Base-by-base conservation (phyloP, 2,113 vertebrate species). In the Nestor notabilis region DNA sequence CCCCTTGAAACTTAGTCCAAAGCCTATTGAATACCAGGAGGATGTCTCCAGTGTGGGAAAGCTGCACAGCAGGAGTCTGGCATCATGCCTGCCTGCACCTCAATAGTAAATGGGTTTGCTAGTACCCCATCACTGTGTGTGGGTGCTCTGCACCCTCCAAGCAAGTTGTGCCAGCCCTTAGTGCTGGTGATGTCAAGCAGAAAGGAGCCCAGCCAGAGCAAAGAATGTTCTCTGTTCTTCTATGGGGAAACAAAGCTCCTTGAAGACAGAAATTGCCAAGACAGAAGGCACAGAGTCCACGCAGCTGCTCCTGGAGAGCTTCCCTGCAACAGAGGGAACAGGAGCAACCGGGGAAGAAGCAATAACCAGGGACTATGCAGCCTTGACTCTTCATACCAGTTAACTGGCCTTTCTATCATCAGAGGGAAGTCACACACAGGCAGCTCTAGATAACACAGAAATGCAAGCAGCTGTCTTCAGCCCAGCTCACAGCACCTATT, bases 111-210 rank as follows among this genome's bases (percentile, higher is more conserved):
- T 9, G 24, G 20, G 16, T 58, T 80, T 87, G 56, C 24, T 21
- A 2, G 13, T 9, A 53, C 6, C 33, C 23, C 68, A 23, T 35
- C 41, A 21, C 52, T 27, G 1, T 24, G 2, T 0, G 0, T 8
- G 14, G n/a, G 75, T 27, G 29, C 61, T 69, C 19, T 0, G 71
- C 25, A 5, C 29, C 35, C 29, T 66, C 75, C 2, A 10, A 24
- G 58, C 1, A 4, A n/a, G n/a, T 17, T 7, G 0, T 28, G 12
- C 31, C 31, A 52, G 47, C 15, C 53, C 19, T 28, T 31, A 15
- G 13, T 29, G 50, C 50, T 28, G 55, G 18, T 3, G 56, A 31
- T 52, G 65, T 31, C 35, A 75, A 61, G 31, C 25, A 69, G 47
- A 35, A 68, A 68, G 29, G 29, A 87, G 27, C 50, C 13, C 49